phyloP scores from a whole-genome alignment of 2,797 vertebrate species.

The Myotis findleyi region DNA sequence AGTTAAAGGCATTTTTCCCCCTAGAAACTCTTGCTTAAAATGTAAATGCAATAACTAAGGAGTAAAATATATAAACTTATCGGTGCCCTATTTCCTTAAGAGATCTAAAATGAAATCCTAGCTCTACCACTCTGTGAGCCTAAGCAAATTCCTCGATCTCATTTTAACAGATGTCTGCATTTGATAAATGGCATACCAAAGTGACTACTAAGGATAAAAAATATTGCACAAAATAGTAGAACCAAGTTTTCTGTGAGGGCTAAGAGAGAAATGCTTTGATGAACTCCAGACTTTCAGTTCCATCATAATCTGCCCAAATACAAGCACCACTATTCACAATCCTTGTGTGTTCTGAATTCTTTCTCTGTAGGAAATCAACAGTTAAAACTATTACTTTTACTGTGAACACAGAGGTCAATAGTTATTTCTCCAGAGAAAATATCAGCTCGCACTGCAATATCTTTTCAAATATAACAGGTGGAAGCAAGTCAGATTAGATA shows the following conservation, averaged over 20 bases:
- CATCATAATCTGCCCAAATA: background rate
- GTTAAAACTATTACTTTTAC: slow-evolving; percentile 53
- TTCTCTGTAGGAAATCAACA: slow-evolving; percentile 40
- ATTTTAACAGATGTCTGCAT: slow-evolving; percentile 20
- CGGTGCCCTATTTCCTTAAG: background rate
- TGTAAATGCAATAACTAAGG: background rate
- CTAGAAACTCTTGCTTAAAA: background rate
- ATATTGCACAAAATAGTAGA: background rate
- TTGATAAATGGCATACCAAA: background rate
- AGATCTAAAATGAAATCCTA: background rate
- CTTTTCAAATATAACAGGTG: slow-evolving; percentile 51
- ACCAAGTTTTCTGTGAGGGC: background rate
- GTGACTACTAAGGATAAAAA: background rate
- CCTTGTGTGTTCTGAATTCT: background rate
- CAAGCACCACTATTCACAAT: background rate
- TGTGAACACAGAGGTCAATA: slow-evolving; percentile 10
- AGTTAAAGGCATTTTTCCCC: background rate
- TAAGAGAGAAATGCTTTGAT: background rate
- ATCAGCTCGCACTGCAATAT: background rate
- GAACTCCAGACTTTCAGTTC: background rate
- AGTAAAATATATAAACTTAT: background rate
- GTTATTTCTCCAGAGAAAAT: slow-evolving; percentile 48
- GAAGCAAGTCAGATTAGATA: slow-evolving; percentile 46
- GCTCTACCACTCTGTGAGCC: background rate
- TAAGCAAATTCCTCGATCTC: background rate